These are phyloP conservation scores for Trogon surrucura DNA, from an alignment of 2,113 vertebrate genomes.

Conservation along the genomic window DNA sequence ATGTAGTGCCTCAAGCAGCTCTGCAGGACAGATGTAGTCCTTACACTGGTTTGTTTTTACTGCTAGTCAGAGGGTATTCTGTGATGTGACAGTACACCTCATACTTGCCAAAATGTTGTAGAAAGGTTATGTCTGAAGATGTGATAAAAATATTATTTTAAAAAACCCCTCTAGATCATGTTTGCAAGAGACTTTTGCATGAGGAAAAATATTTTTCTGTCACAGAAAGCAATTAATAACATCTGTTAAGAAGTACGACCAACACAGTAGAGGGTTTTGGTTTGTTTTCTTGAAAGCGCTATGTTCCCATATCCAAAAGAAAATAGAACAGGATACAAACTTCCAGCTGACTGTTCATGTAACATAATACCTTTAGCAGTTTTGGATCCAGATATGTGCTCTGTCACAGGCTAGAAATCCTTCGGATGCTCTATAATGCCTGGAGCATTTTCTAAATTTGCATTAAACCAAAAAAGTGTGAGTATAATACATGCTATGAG, in stretches of 20 bases:
- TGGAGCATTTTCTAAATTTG: neutral
- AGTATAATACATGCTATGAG: neutral
- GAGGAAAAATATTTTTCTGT: slow-evolving; percentile 21
- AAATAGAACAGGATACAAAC: neutral
- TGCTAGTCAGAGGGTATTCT: neutral
- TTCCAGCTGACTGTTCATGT: neutral
- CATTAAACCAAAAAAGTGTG: neutral
- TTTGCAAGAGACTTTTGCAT: slow-evolving; percentile 1
- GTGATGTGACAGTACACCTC: neutral
- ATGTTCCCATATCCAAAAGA: neutral
- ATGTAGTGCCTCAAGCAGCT: neutral
- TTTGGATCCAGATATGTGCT: neutral
- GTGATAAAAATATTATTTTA: neutral
- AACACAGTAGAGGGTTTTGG: neutral
- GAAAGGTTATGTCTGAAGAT: neutral
- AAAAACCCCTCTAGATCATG: neutral
- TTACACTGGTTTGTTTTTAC: neutral
- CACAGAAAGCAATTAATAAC: neutral
- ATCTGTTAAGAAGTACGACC: neutral
- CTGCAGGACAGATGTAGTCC: neutral
- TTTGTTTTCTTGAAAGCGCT: neutral
- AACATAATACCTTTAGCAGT: neutral
- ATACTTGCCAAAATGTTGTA: neutral
- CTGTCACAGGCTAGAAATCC: neutral
- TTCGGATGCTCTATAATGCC: neutral